A percentile compares a stretch with the other conserved stretches of the same genome.
Conservation (phyloP, 2,797 vertebrate species). For the Halcyon badia region DNA sequence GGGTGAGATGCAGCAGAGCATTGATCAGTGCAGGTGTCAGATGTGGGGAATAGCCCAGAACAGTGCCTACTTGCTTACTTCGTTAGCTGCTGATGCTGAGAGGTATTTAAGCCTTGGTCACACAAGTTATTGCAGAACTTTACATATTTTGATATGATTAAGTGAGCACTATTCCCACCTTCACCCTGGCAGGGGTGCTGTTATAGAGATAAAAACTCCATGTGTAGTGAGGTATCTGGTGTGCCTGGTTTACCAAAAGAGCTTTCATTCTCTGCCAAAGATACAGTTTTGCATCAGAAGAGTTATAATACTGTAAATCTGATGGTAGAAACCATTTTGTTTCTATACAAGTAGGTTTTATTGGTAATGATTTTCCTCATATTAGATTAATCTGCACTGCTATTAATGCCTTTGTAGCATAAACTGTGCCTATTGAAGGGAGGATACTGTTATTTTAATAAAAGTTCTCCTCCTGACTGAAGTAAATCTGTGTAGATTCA, state of each 20-base stretch:
- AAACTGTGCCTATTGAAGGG: neutral
- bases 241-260: neutral
- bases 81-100: neutral
- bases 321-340: neutral
- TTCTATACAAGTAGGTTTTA: neutral
- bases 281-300: neutral
- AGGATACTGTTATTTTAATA: neutral
- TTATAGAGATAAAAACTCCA: neutral
- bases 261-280: neutral
- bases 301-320: neutral
- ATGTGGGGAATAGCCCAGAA: neutral
- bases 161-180: neutral
- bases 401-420: neutral
- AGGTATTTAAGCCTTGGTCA: neutral
- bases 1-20: neutral
- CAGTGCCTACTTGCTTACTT: accelerated
- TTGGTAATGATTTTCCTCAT: neutral
- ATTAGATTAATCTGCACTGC: neutral
- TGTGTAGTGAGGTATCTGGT: accelerated
- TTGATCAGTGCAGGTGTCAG: accelerated
- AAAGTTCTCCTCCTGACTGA: neutral
- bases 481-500: neutral
- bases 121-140: neutral
- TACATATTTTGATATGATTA: neutral
- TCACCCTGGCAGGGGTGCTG: neutral